phyloP scores from a whole-genome alignment of 2,888 invertebrate species.

The Hanleya hanleyi region DNA sequence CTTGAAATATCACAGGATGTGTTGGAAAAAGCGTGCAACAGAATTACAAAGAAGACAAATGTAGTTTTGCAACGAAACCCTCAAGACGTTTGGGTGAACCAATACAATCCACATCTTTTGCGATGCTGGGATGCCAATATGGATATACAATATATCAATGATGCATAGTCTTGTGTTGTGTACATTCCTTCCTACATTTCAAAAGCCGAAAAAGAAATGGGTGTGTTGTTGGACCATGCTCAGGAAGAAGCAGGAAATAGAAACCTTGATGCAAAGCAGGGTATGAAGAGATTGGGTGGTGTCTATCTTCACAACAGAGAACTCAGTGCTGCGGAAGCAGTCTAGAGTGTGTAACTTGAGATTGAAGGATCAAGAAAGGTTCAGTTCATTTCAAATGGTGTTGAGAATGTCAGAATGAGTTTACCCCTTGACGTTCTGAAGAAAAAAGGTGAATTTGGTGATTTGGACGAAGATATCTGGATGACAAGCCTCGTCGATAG shows the following conservation, averaged over 20 bases:
- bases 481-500: slow-evolving; percentile 11
- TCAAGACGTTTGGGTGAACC: slow-evolving; percentile 32
- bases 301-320: slow-evolving; percentile 30
- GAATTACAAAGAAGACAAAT: slow-evolving; percentile 16
- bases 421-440: slow-evolving; percentile 3
- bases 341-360: slow-evolving; percentile 30
- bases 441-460: neutral
- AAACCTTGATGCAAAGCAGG: slow-evolving; percentile 18
- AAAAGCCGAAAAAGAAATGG: slow-evolving; percentile 36
- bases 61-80: slow-evolving; percentile 23
- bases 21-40: slow-evolving; percentile 22
- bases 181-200: slow-evolving; percentile 47
- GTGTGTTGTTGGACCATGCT: slow-evolving; percentile 19
- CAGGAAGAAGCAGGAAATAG: slow-evolving; percentile 25
- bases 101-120: slow-evolving; percentile 33
- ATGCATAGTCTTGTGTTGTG: slow-evolving; percentile 39
- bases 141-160: too few relatives aligned
- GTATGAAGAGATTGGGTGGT: slow-evolving; percentile 24
- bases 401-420: slow-evolving; percentile 23
- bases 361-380: slow-evolving; percentile 26
- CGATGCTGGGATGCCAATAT: slow-evolving; percentile 37
- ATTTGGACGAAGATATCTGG: too few relatives aligned
- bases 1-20: slow-evolving; percentile 10
- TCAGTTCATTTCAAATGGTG: slow-evolving; percentile 24
- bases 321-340: slow-evolving; percentile 31